These are phyloP conservation scores for Homalodisca vitripennis DNA, from an alignment of 1,140 invertebrate species.

Conservation along the genomic window DNA sequence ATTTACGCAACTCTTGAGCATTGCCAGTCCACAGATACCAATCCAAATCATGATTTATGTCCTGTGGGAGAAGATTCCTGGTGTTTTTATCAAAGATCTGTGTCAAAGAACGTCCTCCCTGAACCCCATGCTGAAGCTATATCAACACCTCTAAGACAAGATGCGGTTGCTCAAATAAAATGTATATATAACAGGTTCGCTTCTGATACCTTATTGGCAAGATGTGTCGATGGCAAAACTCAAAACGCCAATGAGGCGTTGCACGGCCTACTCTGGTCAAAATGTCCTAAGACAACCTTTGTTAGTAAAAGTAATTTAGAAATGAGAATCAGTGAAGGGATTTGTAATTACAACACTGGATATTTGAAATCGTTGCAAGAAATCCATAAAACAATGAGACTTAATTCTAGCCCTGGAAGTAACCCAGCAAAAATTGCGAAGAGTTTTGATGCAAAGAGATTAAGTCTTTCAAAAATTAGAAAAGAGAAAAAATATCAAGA, in stretches of 20 bases:
- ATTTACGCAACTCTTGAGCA: not conserved
- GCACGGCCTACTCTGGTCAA: not conserved
- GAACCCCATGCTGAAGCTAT: not conserved
- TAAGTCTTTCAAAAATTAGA: not conserved
- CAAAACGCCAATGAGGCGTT: slow-evolving; percentile 18
- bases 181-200: not conserved
- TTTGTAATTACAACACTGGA: not conserved
- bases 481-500: not conserved
- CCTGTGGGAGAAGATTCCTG: not conserved
- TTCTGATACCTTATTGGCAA: not conserved
- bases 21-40: not conserved
- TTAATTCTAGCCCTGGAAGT: not conserved
- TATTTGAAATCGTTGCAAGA: not conserved
- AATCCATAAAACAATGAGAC: not conserved
- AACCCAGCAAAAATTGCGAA: not conserved
- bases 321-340: not conserved
- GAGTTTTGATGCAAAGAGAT: not conserved
- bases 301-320: not conserved
- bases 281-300: not conserved
- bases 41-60: not conserved
- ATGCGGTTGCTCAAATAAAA: not conserved
- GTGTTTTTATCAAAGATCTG: not conserved
- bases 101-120: not conserved
- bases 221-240: not conserved
- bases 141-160: not conserved